Evolutionary conservation across 2,888 invertebrate genomes (phyloP).

Genomic region (Idaea aversata): DNA sequence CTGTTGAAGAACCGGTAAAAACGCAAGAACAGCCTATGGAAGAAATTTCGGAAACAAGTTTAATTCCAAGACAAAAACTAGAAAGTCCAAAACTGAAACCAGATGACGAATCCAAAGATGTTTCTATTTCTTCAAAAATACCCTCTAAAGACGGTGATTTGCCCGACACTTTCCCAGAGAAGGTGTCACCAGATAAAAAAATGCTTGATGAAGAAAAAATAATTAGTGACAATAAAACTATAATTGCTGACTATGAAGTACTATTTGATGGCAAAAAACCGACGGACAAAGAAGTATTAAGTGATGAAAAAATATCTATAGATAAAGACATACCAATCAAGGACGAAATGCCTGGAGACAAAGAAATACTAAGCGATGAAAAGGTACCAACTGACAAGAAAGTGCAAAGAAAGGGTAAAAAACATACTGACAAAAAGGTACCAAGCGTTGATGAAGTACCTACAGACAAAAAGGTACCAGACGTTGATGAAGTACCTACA

Average conservation of each 20-base stretch:
- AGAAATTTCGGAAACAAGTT: neutral
- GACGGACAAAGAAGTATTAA: neutral
- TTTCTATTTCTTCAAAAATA: neutral
- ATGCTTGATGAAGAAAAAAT: neutral
- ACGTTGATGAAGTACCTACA: neutral
- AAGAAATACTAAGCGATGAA: neutral
- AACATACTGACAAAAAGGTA: neutral
- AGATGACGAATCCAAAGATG: constrained; percentile 9
- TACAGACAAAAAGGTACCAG: neutral
- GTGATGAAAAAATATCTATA: neutral
- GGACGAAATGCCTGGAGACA: neutral
- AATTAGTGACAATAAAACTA: neutral
- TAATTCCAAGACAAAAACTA: neutral
- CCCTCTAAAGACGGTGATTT: neutral
- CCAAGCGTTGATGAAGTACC: neutral
- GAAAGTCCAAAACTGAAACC: constrained; percentile 2
- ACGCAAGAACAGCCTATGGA: neutral
- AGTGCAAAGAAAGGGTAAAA: neutral
- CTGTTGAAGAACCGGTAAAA: constrained; percentile 22
- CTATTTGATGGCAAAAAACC: neutral
- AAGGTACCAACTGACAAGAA: neutral
- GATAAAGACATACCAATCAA: neutral
- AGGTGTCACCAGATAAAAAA: neutral
- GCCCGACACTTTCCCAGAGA: neutral
- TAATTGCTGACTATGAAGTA: neutral